phyloP scores from a whole-genome alignment of 2,797 vertebrate species.

The Mergus octosetaceus region DNA sequence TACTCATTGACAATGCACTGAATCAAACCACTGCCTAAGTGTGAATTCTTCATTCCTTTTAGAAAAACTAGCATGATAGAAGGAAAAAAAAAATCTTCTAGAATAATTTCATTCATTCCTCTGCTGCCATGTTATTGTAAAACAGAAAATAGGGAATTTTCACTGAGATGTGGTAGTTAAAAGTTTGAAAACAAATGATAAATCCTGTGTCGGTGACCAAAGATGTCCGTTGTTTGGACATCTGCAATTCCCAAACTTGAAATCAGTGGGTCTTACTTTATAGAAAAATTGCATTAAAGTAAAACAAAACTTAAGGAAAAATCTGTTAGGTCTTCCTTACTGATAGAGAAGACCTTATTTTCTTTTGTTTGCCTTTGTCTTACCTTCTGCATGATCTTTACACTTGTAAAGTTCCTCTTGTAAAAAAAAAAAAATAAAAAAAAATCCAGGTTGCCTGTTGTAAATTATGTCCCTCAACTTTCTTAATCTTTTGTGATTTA shows the following conservation, averaged over 20 bases:
- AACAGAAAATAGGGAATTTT: neutral
- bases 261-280: neutral
- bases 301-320: neutral
- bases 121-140: neutral
- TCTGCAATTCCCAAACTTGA: neutral
- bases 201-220: neutral
- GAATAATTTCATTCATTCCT: neutral
- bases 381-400: neutral
- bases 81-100: neutral
- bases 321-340: neutral
- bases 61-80: neutral
- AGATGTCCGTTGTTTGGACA: neutral
- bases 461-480: neutral
- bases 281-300: neutral
- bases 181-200: fast-evolving
- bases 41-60: neutral
- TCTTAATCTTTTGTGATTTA: neutral
- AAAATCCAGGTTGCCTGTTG: neutral
- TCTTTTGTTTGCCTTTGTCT: neutral
- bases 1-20: neutral
- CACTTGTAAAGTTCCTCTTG: too few species aligned
- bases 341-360: neutral
- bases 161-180: neutral
- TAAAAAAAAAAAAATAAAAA: neutral
- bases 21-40: neutral